Conservation (phyloP, 2,113 vertebrate genomes). For the Grammomys dolichurus region DNA sequence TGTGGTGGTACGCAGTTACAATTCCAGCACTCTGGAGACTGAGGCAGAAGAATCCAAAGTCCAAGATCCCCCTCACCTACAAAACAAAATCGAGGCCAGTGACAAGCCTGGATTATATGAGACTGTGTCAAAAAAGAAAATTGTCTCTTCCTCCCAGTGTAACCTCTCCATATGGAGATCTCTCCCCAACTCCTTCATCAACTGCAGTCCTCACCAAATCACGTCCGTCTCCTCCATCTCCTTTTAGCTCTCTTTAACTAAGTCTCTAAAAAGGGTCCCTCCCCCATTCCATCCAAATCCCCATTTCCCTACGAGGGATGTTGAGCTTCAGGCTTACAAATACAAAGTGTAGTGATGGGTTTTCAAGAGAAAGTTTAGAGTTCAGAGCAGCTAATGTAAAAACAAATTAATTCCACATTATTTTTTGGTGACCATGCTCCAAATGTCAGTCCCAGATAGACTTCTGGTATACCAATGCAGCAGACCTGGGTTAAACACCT, state of each 20-base stretch:
- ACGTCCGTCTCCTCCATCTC: not conserved
- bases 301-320: conserved; percentile 22
- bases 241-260: conserved; percentile 2
- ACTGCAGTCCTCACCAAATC: not conserved
- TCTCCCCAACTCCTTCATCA: not conserved
- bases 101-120: not conserved
- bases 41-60: not conserved
- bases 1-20: not conserved
- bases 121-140: not conserved
- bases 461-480: not conserved
- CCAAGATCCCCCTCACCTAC: not conserved
- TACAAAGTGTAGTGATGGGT: not conserved
- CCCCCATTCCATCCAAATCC: not conserved
- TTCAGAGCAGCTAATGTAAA: conserved; percentile 30
- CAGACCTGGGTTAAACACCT: not conserved
- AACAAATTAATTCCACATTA: conserved; percentile 30
- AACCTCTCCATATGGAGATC: not conserved
- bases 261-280: conserved; percentile 13
- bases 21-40: not conserved
- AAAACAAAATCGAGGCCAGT: not conserved
- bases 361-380: conserved; percentile 22
- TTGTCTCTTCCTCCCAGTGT: not conserved
- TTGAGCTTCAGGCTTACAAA: conserved; percentile 7
- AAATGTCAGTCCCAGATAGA: conserved; percentile 3
- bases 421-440: conserved; percentile 8